A percentile compares a stretch with the other conserved stretches of the same genome.
These are phyloP conservation scores for Nomada goodeniana DNA, from an alignment of 2,888 invertebrate genomes.

Conservation along the genomic window DNA sequence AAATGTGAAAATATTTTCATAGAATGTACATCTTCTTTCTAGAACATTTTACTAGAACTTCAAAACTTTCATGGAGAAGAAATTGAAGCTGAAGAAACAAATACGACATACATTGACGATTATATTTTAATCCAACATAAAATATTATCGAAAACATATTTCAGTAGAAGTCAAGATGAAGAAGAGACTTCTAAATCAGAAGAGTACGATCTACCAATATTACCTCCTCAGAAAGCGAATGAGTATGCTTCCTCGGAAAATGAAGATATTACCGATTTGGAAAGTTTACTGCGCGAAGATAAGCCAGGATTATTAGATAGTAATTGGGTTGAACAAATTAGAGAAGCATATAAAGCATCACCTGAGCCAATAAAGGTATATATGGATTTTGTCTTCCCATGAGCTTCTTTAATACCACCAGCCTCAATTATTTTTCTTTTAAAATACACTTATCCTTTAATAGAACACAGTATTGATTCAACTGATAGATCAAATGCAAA, in stretches of 20 bases:
- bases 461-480: slow-evolving; percentile 76
- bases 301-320: slow-evolving; percentile 78
- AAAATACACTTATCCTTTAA: background rate
- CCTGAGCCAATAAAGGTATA: slow-evolving; percentile 73
- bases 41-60: slow-evolving; percentile 77
- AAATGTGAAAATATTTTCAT: background rate
- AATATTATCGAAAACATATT: slow-evolving; percentile 77
- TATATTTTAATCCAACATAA: slow-evolving; percentile 76
- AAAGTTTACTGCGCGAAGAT: slow-evolving; percentile 72
- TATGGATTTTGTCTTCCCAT: background rate
- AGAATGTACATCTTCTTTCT: slow-evolving; percentile 26
- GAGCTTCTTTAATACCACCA: background rate
- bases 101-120: slow-evolving; percentile 74
- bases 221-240: slow-evolving; percentile 70
- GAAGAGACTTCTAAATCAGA: slow-evolving; percentile 68
- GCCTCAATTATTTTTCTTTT: background rate
- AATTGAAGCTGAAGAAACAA: slow-evolving; percentile 62
- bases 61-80: slow-evolving; percentile 68
- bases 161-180: slow-evolving; percentile 67
- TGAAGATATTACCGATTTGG: slow-evolving; percentile 72
- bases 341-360: slow-evolving; percentile 76
- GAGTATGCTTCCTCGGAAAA: slow-evolving; percentile 26
- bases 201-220: slow-evolving; percentile 71
- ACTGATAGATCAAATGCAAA: slow-evolving; percentile 80
- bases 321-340: slow-evolving; percentile 78